A percentile compares a stretch with the other conserved stretches of the same genome.
phyloP scores from a whole-genome alignment of 2,113 vertebrate genomes.

The Cephalopterus ornatus region DNA sequence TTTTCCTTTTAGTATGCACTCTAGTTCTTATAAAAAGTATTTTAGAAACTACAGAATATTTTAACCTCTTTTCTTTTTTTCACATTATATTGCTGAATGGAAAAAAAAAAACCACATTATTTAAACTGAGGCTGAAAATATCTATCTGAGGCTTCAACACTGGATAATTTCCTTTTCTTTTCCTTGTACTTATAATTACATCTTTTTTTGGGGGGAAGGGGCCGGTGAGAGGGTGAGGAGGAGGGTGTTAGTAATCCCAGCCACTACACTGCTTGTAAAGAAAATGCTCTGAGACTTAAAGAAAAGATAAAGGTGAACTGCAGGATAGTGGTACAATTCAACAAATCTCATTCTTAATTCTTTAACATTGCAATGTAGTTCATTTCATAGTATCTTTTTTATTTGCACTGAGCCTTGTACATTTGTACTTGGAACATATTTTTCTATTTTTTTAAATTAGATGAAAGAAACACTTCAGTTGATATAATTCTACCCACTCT shows the following conservation, averaged over 20 bases:
- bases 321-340: not conserved
- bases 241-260: not conserved
- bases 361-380: not conserved
- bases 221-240: not conserved
- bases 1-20: not conserved
- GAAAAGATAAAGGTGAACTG: not conserved
- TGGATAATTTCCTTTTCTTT: not conserved
- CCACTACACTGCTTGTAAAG: not conserved
- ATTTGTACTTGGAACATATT: not conserved
- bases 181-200: not conserved
- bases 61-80: not conserved
- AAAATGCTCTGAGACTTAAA: slow-evolving; percentile 1
- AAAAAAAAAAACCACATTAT: not conserved
- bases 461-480: slow-evolving; percentile 9
- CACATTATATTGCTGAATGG: not conserved
- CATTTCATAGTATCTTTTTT: not conserved
- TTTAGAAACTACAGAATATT: not conserved
- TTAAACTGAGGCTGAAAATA: slow-evolving; percentile 12
- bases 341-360: not conserved
- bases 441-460: not conserved
- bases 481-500: not conserved
- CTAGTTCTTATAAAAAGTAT: not conserved
- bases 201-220: not conserved
- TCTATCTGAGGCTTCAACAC: not conserved
- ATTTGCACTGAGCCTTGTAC: not conserved